Evolutionary conservation across 2,113 vertebrate genomes (phyloP).

Genomic region (Axis porcinus): DNA sequence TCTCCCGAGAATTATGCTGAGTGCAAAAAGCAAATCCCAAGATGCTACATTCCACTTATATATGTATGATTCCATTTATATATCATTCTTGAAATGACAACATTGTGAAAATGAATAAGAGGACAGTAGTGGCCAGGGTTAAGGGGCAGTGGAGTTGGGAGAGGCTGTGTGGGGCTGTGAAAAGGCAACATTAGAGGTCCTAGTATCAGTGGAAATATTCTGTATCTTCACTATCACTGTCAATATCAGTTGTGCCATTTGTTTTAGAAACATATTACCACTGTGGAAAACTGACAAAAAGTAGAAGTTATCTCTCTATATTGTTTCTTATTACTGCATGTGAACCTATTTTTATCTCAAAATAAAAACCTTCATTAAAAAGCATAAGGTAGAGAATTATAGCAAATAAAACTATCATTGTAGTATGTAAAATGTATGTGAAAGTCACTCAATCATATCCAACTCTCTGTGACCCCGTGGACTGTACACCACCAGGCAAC

Average conservation of each 20-base stretch:
- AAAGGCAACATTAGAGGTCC: not conserved
- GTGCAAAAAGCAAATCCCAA: not conserved
- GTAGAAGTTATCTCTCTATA: not conserved
- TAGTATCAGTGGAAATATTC: not conserved
- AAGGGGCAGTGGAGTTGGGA: not conserved
- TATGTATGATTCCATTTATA: not conserved
- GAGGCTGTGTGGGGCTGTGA: not conserved
- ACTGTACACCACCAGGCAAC: not conserved
- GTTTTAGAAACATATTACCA: not conserved
- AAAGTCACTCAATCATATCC: fast-evolving
- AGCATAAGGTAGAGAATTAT: not conserved
- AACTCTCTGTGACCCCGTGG: not conserved
- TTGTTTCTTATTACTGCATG: not conserved
- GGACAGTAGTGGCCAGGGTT: not conserved
- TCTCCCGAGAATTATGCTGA: not conserved
- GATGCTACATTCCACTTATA: not conserved
- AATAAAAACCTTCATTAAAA: not conserved
- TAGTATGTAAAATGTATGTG: not conserved
- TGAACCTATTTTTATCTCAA: not conserved
- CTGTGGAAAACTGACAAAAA: not conserved
- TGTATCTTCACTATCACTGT: not conserved
- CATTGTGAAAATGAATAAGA: not conserved
- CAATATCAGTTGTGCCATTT: not conserved
- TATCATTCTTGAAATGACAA: not conserved
- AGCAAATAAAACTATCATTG: not conserved